Evolutionary conservation across 2,888 invertebrate species (phyloP), one percentile per base, ranked within the genome.

Genomic region (Chalcis sispes): DNA sequence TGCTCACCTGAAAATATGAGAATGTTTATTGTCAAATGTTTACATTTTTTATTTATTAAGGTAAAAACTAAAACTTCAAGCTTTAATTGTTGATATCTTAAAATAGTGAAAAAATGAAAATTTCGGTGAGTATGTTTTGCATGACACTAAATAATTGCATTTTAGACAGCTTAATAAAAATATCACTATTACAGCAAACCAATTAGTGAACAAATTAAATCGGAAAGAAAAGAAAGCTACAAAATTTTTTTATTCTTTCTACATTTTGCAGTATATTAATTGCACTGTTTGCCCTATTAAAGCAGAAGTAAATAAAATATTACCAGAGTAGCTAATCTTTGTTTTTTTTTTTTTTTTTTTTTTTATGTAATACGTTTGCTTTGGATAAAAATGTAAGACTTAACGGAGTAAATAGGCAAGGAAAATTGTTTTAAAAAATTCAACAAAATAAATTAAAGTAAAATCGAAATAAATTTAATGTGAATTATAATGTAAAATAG

Each of bases 1-100:
- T 94, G 81, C 94, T 92, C 18, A 95, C 94, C 86, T 94, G 94
- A n/a, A 74, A 67, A 46, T 56, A 40, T 20, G 36, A 52, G 20
- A 65, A 15, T 36, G 4, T 36, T 62, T 36, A 32, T 20, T 15
- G 32, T n/a, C 7, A 8, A 25, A 20, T 36, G n/a, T 36, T 58
- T 59, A 36, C n/a, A 59, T 36, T 36, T 42, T 18, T n/a, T 8
- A 7, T 25, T 20, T 50, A 50, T 23, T 1, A 2, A 23, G 18
- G 50, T 7, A 8, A 20, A 15, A 23, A 46, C 13, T 50, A 50
- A 50, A 50, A 8, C 18, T 8, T 13, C 42, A 42, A 13, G 15
- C 13, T 15, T 15, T 42, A 13, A 13, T 42, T 42, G 2, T 42
- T 13, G 42, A 13, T 4, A 13, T 15, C 2, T 15, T 13, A 42